phyloP scores from a whole-genome alignment of 2,888 invertebrate genomes.

The Phyto melanocephala region DNA sequence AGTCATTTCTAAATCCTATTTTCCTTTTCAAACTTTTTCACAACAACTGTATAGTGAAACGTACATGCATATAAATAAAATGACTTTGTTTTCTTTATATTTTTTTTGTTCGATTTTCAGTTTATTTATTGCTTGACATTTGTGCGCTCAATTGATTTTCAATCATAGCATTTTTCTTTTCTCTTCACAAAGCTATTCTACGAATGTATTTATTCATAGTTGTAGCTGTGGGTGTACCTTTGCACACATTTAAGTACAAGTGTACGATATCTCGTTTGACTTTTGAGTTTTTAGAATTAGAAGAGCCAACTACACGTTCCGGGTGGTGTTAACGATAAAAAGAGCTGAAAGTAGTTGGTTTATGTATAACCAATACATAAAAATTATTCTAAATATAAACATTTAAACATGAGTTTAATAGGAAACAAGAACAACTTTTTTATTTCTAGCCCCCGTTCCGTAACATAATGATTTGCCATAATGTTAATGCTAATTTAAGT shows the following conservation, averaged over 20 bases:
- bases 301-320: not conserved
- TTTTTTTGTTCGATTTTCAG: conserved; percentile 25
- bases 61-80: conserved; percentile 25
- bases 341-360: not conserved
- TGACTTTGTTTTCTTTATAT: conserved; percentile 10
- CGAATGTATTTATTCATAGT: not conserved
- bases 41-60: not conserved
- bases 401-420: not conserved
- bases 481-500: conserved; percentile 58
- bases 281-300: not conserved
- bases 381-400: not conserved
- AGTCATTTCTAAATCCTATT: not conserved
- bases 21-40: not conserved
- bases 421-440: not conserved
- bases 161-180: conserved; percentile 41
- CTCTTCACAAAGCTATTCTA: not conserved
- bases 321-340: conserved; percentile 38
- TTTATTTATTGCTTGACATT: conserved; percentile 63
- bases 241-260: conserved; percentile 38
- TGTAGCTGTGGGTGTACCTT: not conserved
- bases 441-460: not conserved
- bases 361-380: conserved; percentile 10
- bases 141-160: conserved; percentile 62
- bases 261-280: conserved; percentile 56
- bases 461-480: not conserved